Base-by-base conservation (phyloP, 92 coral and sea anemone species). In the Blastomussa wellsi region DNA sequence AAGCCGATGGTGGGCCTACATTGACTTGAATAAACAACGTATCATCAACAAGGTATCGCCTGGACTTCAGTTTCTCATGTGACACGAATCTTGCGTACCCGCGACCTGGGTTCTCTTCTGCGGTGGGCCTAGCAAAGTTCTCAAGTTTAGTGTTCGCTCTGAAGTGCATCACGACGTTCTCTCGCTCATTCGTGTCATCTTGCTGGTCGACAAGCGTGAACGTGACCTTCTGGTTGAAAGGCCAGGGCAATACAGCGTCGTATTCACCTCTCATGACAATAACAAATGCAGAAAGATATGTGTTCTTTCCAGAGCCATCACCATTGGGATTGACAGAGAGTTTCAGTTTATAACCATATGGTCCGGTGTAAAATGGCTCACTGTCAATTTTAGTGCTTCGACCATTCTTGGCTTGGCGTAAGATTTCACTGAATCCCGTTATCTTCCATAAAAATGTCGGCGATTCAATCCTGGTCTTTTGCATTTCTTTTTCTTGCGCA, bases 181-280 rank as follows among this genome's bases (percentile, higher is more conserved):
- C 80, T 26, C 90, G 76, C 22, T 64, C 36, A 15, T 66, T 39
- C 24, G 49, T 12, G 74, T 32, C 32, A 24, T 68, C 88, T 42
- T 91, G 91, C 69, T 91, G 94, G 76, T 91, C 94, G 10, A 91
- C 64, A 19, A 91, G 86, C 10, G 86, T 77, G 35, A 91, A 88
- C 7, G 83, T 85, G 47, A 91, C 84, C 76, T 85, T 86, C 72
- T 88, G 86, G 17, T 22, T 31, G 11, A 91, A 88, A 14, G 94
- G 94, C 94, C 94, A 91, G 72, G 90, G 59, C 55, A 91, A 85
- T 79, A 85, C 55, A n/a, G 79, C 88, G 76, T 91, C 94, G 60
- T 88, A 89, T 72, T 91, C 90, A 59, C 94, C 94, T 80, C 47
- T 89, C 87, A 88, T 73, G 72, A 91, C 74, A 72, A 81, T 72